Conservation (phyloP, 2,113 vertebrate genomes). For the Phrynosoma platyrhinos region DNA sequence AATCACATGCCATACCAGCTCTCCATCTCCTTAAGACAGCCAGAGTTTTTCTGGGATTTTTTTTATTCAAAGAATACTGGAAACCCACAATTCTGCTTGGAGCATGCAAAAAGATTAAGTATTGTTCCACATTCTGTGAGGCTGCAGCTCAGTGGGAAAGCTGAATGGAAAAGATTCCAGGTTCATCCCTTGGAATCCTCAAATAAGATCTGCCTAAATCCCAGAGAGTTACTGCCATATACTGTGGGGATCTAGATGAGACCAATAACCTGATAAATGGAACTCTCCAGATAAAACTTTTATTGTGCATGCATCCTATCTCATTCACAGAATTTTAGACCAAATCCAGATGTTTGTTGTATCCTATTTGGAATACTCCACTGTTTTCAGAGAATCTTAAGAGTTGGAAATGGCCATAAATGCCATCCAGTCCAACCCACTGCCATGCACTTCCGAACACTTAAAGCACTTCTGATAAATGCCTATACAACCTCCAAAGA, state of each 20-base stretch:
- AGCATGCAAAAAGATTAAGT: not conserved
- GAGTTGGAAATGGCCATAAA: no score
- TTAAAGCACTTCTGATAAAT: no score
- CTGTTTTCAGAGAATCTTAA: not conserved
- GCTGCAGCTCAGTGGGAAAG: not conserved
- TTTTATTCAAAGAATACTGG: not conserved
- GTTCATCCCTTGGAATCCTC: not conserved
- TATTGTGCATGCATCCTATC: not conserved
- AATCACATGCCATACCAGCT: not conserved
- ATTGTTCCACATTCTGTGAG: not conserved
- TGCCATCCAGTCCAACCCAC: no score
- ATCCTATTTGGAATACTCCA: not conserved
- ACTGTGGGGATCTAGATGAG: not conserved
- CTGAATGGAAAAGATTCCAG: not conserved
- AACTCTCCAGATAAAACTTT: not conserved
- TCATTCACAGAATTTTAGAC: not conserved
- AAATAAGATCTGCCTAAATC: not conserved
- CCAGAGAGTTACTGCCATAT: not conserved
- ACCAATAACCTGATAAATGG: not conserved
- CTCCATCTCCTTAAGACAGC: no score
- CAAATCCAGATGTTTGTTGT: no score
- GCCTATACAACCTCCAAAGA: no score
- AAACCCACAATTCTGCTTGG: not conserved
- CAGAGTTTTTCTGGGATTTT: not conserved
- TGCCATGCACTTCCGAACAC: no score